A percentile compares a stretch with the other conserved stretches of the same genome.
phyloP scores from a whole-genome alignment of 2,797 vertebrate species.

The Neopelma chrysocephalum region DNA sequence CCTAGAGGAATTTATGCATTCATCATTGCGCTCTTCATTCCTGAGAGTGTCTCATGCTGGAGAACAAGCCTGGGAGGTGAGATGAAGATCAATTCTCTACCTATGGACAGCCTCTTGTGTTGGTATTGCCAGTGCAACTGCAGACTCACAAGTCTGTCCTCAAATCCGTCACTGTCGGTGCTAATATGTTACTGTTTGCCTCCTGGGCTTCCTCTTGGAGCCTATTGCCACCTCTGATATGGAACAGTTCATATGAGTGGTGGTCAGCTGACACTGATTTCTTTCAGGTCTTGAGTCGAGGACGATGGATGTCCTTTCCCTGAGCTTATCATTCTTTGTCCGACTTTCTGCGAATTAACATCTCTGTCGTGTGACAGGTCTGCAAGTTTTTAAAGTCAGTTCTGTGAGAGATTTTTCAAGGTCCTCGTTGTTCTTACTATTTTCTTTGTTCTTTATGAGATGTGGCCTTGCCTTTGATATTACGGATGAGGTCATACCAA shows the following conservation, averaged over 20 bases:
- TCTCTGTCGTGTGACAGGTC: neutral
- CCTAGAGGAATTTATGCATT: neutral
- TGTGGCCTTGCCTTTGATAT: neutral
- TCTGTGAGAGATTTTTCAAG: neutral
- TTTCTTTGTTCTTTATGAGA: neutral
- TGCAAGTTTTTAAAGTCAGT: neutral
- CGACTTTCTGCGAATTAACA: fast-evolving
- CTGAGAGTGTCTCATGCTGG: neutral
- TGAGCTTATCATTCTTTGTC: neutral
- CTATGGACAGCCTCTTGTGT: neutral
- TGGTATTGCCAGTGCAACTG: neutral
- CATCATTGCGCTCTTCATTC: neutral
- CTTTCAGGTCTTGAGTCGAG: neutral
- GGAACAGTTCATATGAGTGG: neutral
- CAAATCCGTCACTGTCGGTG: fast-evolving
- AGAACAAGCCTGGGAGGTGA: neutral
- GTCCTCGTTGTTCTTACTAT: neutral
- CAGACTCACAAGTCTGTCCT: neutral
- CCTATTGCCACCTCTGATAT: neutral
- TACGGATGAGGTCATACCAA: neutral
- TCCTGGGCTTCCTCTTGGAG: neutral
- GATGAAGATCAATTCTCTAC: neutral
- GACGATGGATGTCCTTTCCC: fast-evolving
- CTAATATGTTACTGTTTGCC: neutral
- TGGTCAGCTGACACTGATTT: neutral